Evolutionary conservation across 2,113 vertebrate species (phyloP).

Genomic region (Engraulis encrasicolus): DNA sequence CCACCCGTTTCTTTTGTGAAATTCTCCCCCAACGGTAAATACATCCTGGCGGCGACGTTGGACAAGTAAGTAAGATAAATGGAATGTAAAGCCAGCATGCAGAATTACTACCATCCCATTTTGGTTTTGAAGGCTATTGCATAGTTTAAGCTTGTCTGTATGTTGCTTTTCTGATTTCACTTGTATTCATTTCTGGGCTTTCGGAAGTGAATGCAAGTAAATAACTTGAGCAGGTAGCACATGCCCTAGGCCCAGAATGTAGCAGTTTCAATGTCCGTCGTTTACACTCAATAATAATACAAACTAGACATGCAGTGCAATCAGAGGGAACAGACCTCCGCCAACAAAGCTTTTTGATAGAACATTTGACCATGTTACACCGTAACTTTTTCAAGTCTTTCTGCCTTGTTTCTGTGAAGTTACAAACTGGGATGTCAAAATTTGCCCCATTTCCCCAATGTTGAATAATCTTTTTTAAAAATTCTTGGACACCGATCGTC

Average conservation of each 20-base stretch:
- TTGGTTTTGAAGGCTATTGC: not conserved
- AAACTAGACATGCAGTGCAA: no score
- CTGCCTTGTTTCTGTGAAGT: no score
- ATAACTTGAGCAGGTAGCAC: not conserved
- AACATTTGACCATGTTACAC: no score
- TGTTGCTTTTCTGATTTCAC: not conserved
- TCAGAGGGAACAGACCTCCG: no score
- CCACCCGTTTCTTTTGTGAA: slow-evolving; percentile 98
- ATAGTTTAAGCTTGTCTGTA: not conserved
- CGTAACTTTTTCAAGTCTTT: no score
- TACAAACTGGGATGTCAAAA: no score
- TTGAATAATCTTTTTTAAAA: no score
- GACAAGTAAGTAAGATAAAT: slow-evolving; percentile 86
- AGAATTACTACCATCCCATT: not conserved
- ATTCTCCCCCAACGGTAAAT: slow-evolving; percentile 98
- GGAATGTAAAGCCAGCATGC: not conserved
- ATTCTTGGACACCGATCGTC: no score
- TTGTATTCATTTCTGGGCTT: not conserved
- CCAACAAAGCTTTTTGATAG: no score
- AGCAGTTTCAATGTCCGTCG: not conserved
- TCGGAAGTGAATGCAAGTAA: slow-evolving; percentile 16
- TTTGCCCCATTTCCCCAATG: no score
- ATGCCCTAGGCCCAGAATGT: not conserved
- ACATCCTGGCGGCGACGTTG: slow-evolving; percentile 95
- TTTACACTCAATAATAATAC: no score